Percentiles rank a stretch among this genome's conserved stretches.
Evolutionary conservation across 2,888 invertebrate genomes (phyloP).

Genomic region (Agrotis ipsilon): DNA sequence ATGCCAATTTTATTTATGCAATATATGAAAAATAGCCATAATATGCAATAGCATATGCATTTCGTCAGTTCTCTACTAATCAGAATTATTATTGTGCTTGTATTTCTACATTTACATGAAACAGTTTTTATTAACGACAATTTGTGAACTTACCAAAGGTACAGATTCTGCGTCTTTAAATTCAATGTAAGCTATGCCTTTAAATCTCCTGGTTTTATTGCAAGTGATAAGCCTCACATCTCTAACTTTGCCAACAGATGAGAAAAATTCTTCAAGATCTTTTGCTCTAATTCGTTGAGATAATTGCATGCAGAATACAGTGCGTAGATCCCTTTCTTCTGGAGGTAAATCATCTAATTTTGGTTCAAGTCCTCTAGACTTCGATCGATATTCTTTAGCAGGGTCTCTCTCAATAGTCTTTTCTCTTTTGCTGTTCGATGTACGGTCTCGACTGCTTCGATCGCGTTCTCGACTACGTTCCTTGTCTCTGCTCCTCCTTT

Average conservation of each 20-base stretch:
- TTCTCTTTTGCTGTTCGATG: conserved; percentile 75
- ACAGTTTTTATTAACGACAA: background rate
- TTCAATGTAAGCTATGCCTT: conserved; percentile 99
- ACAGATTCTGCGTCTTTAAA: conserved; percentile 99
- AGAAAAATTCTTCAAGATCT: conserved; percentile 99
- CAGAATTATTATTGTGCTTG: no score
- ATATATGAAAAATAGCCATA: no score
- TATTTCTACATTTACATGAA: no score
- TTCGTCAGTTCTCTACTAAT: no score
- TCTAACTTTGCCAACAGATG: conserved; percentile 99
- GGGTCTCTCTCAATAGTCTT: conserved; percentile 80
- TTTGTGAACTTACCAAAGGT: conserved; percentile 93
- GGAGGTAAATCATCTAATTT: conserved; percentile 96
- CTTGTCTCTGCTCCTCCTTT: conserved; percentile 74
- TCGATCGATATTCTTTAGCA: conserved; percentile 82
- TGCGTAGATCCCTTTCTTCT: conserved; percentile 99
- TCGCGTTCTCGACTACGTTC: conserved; percentile 84
- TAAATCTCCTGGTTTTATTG: conserved; percentile 99
- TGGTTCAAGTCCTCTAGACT: conserved; percentile 90
- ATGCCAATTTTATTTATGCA: no score
- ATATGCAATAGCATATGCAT: no score
- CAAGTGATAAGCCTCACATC: conserved; percentile 99
- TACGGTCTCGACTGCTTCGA: conserved; percentile 76
- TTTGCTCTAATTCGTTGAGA: conserved; percentile 98
- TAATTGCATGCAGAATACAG: conserved; percentile 99